These are phyloP conservation scores for Rhagoletis zephyria DNA, from an alignment of 1,140 invertebrate genomes.

Conservation along the genomic window DNA sequence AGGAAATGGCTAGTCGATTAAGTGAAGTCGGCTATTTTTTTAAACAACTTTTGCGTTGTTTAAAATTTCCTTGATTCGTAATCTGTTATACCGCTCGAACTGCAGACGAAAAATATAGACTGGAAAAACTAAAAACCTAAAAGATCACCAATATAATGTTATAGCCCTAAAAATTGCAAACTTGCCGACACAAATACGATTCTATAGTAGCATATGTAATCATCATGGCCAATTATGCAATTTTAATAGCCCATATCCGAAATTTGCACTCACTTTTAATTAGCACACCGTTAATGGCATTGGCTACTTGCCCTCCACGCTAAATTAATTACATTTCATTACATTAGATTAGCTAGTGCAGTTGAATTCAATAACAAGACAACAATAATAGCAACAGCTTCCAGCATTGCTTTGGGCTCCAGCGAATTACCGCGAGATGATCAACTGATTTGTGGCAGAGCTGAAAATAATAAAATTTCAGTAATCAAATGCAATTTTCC, in stretches of 20 bases:
- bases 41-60: too few species aligned
- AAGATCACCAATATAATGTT: too few species aligned
- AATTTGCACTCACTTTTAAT: slow-evolving; percentile 24
- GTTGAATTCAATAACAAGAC: background rate
- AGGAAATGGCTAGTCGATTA: too few species aligned
- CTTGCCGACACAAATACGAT: too few species aligned
- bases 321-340: slow-evolving; percentile 24
- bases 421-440: background rate
- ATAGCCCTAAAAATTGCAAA: too few species aligned
- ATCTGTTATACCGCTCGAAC: too few species aligned
- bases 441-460: background rate
- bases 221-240: background rate
- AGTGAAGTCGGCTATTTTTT: too few species aligned
- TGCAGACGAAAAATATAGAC: too few species aligned
- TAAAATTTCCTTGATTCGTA: too few species aligned
- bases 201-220: background rate
- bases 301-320: slow-evolving; percentile 12
- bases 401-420: background rate
- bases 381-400: background rate
- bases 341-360: background rate
- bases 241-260: background rate
- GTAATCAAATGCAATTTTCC: background rate
- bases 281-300: slow-evolving; percentile 11
- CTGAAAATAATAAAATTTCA: slow-evolving; percentile 23
- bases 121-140: too few species aligned